Evolutionary conservation across 2,888 invertebrate genomes (phyloP), one percentile per base, ranked within the genome.

Genomic region (Acronicta psi): DNA sequence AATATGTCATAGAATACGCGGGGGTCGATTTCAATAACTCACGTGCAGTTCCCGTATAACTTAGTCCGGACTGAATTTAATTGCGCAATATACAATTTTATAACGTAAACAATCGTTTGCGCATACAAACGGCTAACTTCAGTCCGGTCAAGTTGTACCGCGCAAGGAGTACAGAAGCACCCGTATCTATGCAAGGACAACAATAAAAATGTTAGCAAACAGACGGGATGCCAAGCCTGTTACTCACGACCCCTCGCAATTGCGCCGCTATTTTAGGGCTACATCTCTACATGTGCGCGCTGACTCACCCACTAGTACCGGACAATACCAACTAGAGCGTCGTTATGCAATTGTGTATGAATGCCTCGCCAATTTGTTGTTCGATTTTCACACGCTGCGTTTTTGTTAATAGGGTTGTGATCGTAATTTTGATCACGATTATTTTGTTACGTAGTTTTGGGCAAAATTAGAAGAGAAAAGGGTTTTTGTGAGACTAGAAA

Each of bases 231-330:
- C 80, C 79, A 55, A 59, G 47, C 51, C 56, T 49, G 67, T 82
- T 82, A 81, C 74, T 85, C 84, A 84, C 75, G 61, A 57, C 49
- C 57, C 57, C 67, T 57, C 51, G 73, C 75, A 79, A 80, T 81
- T 81, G 78, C 53, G 18, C 29, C 37, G 67, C 80, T 84, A 85
- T 85, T 85, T 83, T 75, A 77, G 81, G 77, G 78, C 59, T 61
- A 77, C 62, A 34, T n/a, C 34, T 5, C 6, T 34, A 69, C 64
- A 68, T 51, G 40, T 47, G 52, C 41, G 45, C 23, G 23, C 23
- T 70, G 65, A 71, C 51, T 82, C 77, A 81, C 60, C 56, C 49
- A 50, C 18, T 61, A 58, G 41, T 44, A 50, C 42, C 60, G 74
- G 66, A 65, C 50, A 59, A 31, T 45, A 55, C 55, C 51, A 57